Conservation (phyloP, 2,113 vertebrate species). For the Xenopus laevis region DNA sequence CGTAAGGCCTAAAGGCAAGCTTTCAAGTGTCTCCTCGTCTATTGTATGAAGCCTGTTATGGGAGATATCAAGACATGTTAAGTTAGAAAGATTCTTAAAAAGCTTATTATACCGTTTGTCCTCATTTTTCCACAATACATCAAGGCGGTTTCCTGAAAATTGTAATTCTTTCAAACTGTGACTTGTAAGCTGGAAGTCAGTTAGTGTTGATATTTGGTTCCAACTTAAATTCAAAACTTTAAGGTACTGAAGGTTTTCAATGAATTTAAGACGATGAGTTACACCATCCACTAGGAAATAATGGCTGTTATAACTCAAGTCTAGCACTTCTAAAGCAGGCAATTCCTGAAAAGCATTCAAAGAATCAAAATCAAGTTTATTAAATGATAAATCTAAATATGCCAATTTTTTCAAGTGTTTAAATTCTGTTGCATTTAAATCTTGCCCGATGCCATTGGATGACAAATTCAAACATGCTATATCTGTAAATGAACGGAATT, state of each 20-base stretch:
- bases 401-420: constrained; percentile 55
- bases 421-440: constrained; percentile 65
- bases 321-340: constrained; percentile 61
- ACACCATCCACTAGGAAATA: constrained; percentile 70
- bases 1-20: constrained; percentile 56
- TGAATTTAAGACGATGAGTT: constrained; percentile 67
- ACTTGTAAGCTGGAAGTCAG: constrained; percentile 62
- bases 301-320: constrained; percentile 70
- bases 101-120: constrained; percentile 53
- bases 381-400: constrained; percentile 65
- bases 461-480: constrained; percentile 76
- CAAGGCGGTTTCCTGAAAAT: constrained; percentile 65
- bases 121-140: constrained; percentile 62
- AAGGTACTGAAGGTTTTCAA: constrained; percentile 57
- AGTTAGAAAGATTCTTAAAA: constrained; percentile 60
- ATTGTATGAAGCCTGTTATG: constrained; percentile 57
- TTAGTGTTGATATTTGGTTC: constrained; percentile 69
- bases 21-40: constrained; percentile 48
- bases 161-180: constrained; percentile 64
- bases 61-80: constrained; percentile 68
- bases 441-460: constrained; percentile 61
- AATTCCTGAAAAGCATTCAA: constrained; percentile 58
- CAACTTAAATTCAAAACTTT: constrained; percentile 63
- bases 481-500: constrained; percentile 61
- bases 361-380: constrained; percentile 63